Evolutionary conservation across 2,797 vertebrate species (phyloP), one percentile per base, ranked within the genome.

Genomic region (Molossus molossus): DNA sequence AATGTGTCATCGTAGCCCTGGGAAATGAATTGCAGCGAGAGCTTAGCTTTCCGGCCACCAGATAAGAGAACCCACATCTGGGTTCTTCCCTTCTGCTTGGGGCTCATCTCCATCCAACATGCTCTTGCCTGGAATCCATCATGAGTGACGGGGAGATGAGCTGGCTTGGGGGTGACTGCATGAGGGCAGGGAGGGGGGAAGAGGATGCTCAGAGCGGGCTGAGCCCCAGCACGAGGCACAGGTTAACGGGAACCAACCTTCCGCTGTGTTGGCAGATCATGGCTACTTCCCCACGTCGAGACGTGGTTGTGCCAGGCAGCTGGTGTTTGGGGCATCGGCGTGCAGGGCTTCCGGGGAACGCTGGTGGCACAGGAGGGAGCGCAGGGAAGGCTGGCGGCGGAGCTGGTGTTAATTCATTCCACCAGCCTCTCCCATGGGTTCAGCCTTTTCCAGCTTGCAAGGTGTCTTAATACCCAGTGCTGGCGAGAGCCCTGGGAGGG

Each of bases 361-460:
- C 37, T 67, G 50, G 40, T 55, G 62, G 94, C 50, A 60, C 80
- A 83, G 23, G n/a, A 81, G 81, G 70, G 72, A 90, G 86, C 0
- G 3, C 27, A 20, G 60, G 69, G 57, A 10, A 0, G 10, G 29
- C 79, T 96, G 96, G 94, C 90, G 2, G 69, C 18, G 0, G 90
- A 73, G 37, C 23, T 75, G 10, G 76, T 97, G 95, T 6, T 50
- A 88, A 97, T 94, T 91, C 88, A 95, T 97, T 90, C 93, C 55
- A 79, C 65, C 77, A 67, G 81, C 33, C 53, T 67, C 60, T 95
- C 87, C 27, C 60, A 14, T 37, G 25, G 94, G 73, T 18, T 87
- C 53, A 53, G 85, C 73, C 96, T 96, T 95, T 97, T 95, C 77
- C 91, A 97, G 96, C 79, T 75, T 14, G 8, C 20, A 75, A 86